Evolutionary conservation across 2,888 invertebrate species (phyloP).

Genomic region (Asteroscopus sphinx): DNA sequence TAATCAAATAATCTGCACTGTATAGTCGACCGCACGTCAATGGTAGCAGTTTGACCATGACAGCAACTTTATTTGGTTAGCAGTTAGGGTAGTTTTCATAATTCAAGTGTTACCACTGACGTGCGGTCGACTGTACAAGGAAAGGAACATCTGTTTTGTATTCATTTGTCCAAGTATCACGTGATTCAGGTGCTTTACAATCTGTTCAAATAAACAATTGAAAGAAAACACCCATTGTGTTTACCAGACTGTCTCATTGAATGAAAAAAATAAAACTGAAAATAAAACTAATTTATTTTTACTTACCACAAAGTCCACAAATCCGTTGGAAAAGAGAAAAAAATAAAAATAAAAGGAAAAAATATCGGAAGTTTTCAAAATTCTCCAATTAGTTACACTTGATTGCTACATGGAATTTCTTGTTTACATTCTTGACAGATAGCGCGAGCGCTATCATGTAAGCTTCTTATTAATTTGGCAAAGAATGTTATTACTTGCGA

Average conservation of each 20-base stretch:
- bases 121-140: no score
- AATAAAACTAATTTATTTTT: not conserved
- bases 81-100: no score
- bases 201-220: not conserved
- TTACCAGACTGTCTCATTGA: no score
- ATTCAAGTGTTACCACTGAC: no score
- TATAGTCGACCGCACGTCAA: no score
- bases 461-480: slow-evolving; percentile 41
- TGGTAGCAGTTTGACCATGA: no score
- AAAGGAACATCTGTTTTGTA: no score
- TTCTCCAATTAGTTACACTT: not conserved
- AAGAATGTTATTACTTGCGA: slow-evolving; percentile 35
- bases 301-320: not conserved
- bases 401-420: slow-evolving; percentile 43
- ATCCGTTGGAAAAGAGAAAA: not conserved
- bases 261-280: no score
- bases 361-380: not conserved
- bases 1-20: slow-evolving; percentile 2
- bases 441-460: slow-evolving; percentile 28
- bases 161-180: not conserved
- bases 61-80: no score
- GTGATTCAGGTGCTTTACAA: not conserved
- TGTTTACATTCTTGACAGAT: slow-evolving; percentile 58
- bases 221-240: no score
- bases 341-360: not conserved